A percentile compares a stretch with the other conserved stretches of the same genome.
Conservation (phyloP, 2,888 invertebrate species). For the Tigriopus californicus region DNA sequence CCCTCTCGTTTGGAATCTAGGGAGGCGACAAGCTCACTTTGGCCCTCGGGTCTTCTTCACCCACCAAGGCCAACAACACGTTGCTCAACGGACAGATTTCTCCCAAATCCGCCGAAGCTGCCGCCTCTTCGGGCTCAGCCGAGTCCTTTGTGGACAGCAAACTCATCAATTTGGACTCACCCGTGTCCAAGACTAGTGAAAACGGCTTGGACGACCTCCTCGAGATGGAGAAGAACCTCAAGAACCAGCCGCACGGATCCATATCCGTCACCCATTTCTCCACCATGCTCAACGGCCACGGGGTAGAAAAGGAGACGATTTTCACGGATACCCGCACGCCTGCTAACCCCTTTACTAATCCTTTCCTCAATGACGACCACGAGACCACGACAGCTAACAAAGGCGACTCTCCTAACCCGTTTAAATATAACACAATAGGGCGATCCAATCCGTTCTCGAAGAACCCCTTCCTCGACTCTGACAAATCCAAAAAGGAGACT, state of each 20-base stretch:
- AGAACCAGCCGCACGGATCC: constrained; percentile 9
- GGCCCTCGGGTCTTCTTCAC: constrained; percentile 39
- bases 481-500: background rate
- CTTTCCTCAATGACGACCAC: background rate
- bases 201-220: constrained; percentile 7
- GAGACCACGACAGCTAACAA: background rate
- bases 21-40: constrained; percentile 49
- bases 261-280: constrained; percentile 42
- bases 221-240: background rate
- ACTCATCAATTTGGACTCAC: constrained; percentile 17
- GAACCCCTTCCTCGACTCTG: constrained; percentile 3
- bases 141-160: constrained; percentile 1
- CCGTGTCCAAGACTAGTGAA: constrained; percentile 19
- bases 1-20: constrained; percentile 25
- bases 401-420: background rate
- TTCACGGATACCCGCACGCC: background rate
- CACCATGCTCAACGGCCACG: constrained; percentile 34
- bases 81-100: constrained; percentile 16
- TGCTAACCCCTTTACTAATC: constrained; percentile 3
- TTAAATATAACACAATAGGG: constrained; percentile 6
- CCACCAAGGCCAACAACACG: constrained; percentile 18
- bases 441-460: constrained; percentile 10
- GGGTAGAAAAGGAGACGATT: constrained; percentile 7
- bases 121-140: background rate
- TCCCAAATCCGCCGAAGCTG: constrained; percentile 9